These are phyloP conservation scores for Ctenicera cuprea DNA, from an alignment of 2,888 invertebrate genomes.

Conservation along the genomic window DNA sequence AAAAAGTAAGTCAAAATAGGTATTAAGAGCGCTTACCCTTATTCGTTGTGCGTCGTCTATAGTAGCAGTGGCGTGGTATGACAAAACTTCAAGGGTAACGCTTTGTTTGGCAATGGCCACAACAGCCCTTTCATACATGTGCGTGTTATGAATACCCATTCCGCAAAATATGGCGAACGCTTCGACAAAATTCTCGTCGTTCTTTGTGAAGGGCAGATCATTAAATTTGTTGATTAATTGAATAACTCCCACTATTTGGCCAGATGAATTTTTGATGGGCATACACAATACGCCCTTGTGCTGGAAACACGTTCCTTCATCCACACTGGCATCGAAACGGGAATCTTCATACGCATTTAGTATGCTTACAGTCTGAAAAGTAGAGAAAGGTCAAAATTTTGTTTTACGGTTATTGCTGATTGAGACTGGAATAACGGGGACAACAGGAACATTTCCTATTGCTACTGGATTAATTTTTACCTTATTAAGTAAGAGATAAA, in stretches of 20 bases:
- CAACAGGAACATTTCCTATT: background rate
- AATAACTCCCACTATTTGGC: slow-evolving; percentile 94
- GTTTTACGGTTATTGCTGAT: slow-evolving; percentile 30
- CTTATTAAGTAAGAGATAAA: slow-evolving; percentile 32
- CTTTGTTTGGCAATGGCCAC: slow-evolving; percentile 97
- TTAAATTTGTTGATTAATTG: slow-evolving; percentile 95
- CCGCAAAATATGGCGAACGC: slow-evolving; percentile 98
- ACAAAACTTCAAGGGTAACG: slow-evolving; percentile 94
- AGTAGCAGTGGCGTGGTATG: slow-evolving; percentile 96
- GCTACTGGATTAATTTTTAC: slow-evolving; percentile 19
- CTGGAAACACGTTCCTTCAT: slow-evolving; percentile 87
- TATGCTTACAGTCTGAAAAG: slow-evolving; percentile 90
- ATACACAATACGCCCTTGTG: slow-evolving; percentile 95
- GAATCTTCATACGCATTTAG: slow-evolving; percentile 92
- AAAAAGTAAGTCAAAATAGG: background rate
- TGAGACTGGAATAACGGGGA: background rate
- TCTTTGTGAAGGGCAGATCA: slow-evolving; percentile 92
- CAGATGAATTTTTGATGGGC: slow-evolving; percentile 95
- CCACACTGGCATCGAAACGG: slow-evolving; percentile 91
- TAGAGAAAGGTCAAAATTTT: background rate
- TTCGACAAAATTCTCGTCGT: slow-evolving; percentile 97
- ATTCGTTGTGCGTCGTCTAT: slow-evolving; percentile 91
- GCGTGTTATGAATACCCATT: slow-evolving; percentile 97
- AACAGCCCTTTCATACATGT: slow-evolving; percentile 97
- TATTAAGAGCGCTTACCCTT: slow-evolving; percentile 78